Evolutionary conservation across 2,113 vertebrate genomes (phyloP).

Genomic region (Dissostichus mawsoni): DNA sequence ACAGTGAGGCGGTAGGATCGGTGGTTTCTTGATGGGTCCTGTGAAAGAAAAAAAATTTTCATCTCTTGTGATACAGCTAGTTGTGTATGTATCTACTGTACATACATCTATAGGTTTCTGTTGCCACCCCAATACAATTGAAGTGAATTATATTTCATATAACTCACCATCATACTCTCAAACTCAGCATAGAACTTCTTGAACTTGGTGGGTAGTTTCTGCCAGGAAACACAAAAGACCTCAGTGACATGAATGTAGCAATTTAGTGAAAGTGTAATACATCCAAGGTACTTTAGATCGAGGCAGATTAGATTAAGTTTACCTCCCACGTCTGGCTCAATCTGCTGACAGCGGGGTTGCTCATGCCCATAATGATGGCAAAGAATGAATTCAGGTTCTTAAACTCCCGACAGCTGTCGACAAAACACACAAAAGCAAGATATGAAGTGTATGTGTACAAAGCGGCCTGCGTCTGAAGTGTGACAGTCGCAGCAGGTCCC

Average conservation of each 20-base stretch:
- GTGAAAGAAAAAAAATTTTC: slow-evolving; percentile 3
- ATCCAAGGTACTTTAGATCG: not conserved
- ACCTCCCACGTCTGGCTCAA: slow-evolving; percentile 97
- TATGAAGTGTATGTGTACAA: not conserved
- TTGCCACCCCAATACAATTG: not conserved
- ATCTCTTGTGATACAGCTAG: not conserved
- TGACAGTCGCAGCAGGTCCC: not conserved
- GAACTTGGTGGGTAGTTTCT: slow-evolving; percentile 99
- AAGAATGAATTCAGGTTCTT: slow-evolving; percentile 99
- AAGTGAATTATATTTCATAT: not conserved
- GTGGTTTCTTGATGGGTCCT: slow-evolving; percentile 99
- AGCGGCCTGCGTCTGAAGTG: not conserved
- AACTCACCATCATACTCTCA: slow-evolving; percentile 98
- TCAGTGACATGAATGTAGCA: not conserved
- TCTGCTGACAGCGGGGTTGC: slow-evolving; percentile 96
- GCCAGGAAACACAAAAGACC: slow-evolving; percentile 72
- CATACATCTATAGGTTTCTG: not conserved
- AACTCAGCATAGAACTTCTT: slow-evolving; percentile 99
- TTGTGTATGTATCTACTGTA: not conserved
- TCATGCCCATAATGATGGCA: slow-evolving; percentile 98
- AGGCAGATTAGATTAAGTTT: slow-evolving; percentile 56
- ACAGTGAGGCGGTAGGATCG: slow-evolving; percentile 95
- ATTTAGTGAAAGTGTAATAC: not conserved
- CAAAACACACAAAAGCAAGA: slow-evolving; percentile 8
- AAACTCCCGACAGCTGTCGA: slow-evolving; percentile 95